phyloP scores from a whole-genome alignment of 2,888 invertebrate species.

The Beris chalybata region DNA sequence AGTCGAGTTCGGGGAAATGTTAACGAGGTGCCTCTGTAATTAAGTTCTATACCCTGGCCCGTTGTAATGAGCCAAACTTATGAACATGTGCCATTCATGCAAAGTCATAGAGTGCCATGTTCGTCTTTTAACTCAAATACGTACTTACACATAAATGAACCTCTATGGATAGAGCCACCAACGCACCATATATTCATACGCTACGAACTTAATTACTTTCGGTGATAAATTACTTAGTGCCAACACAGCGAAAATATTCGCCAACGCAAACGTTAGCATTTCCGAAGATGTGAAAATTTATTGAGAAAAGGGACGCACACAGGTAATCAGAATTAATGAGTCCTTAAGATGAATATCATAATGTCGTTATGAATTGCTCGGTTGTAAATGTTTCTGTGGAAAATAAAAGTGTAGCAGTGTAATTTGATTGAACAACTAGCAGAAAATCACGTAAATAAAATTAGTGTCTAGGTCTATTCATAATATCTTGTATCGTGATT shows the following conservation, averaged over 20 bases:
- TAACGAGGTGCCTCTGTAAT: conserved; percentile 17
- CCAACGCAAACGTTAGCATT: conserved; percentile 6
- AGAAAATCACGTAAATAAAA: no score
- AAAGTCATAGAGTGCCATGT: neutral
- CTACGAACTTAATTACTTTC: conserved; percentile 5
- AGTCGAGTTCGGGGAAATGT: neutral
- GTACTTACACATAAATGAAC: no score
- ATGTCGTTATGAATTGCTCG: no score
- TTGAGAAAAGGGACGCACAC: conserved; percentile 8
- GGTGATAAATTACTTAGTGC: conserved; percentile 9
- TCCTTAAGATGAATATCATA: conserved; percentile 9
- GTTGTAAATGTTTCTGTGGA: no score
- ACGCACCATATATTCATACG: no score
- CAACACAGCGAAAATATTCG: conserved; percentile 5
- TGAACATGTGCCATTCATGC: conserved; percentile 4
- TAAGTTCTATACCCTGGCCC: neutral
- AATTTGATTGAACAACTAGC: no score
- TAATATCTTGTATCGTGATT: no score
- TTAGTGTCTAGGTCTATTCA: no score
- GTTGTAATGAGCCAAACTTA: neutral
- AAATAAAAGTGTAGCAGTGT: no score
- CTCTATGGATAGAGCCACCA: no score
- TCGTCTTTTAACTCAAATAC: no score
- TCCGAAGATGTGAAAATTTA: conserved; percentile 12
- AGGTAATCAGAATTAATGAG: conserved; percentile 19